These are phyloP conservation scores for Tenthredo livida DNA, from an alignment of 2,888 invertebrate species.

Conservation along the genomic window DNA sequence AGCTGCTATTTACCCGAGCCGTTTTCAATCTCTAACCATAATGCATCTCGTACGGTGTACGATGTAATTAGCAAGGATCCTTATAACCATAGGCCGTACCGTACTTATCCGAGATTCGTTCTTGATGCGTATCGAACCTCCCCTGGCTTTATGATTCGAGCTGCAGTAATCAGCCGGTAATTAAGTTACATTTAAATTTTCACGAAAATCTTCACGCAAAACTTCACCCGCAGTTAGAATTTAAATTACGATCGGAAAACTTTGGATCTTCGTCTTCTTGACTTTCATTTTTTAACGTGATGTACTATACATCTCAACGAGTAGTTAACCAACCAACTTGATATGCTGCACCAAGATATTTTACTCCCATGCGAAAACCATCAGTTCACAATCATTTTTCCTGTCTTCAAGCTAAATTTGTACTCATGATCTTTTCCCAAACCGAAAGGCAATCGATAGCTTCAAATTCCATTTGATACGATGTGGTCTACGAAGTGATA, in stretches of 20 bases:
- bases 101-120: slow-evolving; percentile 32
- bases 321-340: not conserved
- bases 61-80: slow-evolving; percentile 39
- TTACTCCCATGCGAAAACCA: not conserved
- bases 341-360: not conserved
- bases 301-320: not conserved
- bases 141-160: not conserved
- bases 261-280: not conserved
- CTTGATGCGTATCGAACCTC: slow-evolving; percentile 6
- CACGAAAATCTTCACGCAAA: not conserved
- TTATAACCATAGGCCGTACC: slow-evolving; percentile 8
- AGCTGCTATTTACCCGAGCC: slow-evolving; percentile 44
- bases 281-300: not conserved
- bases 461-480: not conserved
- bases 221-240: not conserved
- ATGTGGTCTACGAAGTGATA: not conserved
- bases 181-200: slow-evolving; percentile 1
- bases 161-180: slow-evolving; percentile 8
- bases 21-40: slow-evolving; percentile 47
- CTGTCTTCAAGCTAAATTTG: not conserved
- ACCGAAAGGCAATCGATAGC: no score
- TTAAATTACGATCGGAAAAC: not conserved
- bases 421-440: no score
- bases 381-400: not conserved
- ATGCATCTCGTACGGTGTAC: slow-evolving; percentile 41